Base-by-base conservation (phyloP, 2,888 invertebrate genomes). In the Xestoiulus laeticollis region DNA sequence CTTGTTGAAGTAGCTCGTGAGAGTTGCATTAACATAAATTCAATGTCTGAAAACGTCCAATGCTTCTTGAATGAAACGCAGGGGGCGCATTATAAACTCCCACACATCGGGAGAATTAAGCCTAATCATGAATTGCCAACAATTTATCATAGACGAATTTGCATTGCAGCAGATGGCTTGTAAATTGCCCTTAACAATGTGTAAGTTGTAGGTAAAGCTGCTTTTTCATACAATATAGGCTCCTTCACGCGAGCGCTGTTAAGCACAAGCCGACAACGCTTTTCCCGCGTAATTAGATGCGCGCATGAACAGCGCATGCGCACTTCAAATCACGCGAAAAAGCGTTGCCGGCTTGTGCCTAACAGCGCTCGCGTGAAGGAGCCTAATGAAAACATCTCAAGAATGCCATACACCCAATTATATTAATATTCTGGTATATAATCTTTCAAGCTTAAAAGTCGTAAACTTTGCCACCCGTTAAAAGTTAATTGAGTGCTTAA, bases 51-150 rank as follows among this genome's bases (percentile, higher is more conserved):
- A 78, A 32, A 78, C 78, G 30, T 30, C 30, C 30, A 32, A 30
- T 78, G 14, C 26, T 78, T 30, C 78, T 16, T 16, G 26, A 78
- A 78, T 78, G 30, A 30, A 78, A 14, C 30, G 78, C 30, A 5
- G 5, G 8, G 38, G 8, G 38, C 8, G 38, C 38, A 8, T 38
- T 38, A 38, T 6, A 5, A n/a, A 26, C 68, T 68, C 26, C 10
- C 26, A 26, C n/a, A 12, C 68, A 68, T 26, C 30, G 26, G 22
- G 22, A 68, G 68, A 22, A 38, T 38, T 38, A n/a, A 68, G 12
- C 68, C 10, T 30, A 78, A 78, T 78, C 78, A 30, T 78, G 78
- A 78, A 78, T 78, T 32, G 78, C 30, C 78, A 78, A 12, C 68
- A 26, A 68, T 78, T 78, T 78, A 30, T 16, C 30, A 78, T 16